Evolutionary conservation across 2,113 vertebrate species (phyloP), one percentile per base, ranked within the genome.

Genomic region (Pseudolaguvia tuberculata): DNA sequence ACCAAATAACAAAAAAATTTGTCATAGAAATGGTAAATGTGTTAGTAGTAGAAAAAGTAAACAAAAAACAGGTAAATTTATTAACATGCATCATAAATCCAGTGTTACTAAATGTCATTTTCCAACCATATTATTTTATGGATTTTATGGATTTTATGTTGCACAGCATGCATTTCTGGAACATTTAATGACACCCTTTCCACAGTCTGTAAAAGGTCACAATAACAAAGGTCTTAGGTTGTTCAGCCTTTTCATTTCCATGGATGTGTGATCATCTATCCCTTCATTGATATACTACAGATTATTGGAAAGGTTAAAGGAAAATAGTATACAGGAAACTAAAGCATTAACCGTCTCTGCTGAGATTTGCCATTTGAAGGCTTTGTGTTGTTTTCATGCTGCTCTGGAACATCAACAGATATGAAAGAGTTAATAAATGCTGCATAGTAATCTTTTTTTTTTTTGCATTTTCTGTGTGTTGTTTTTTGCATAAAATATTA

Each of bases 131-230:
- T 78, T 62, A 62, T 78, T 73, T 59, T 73, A 55, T 13, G 55
- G 55, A 53, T 42, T 42, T 42, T 51, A 77, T 47, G 45, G 42
- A 78, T 63, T 75, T 67, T 72, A 17, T 55, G 29, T 23, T 15
- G 35, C 23, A 59, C 52, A 72, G 35, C 20, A 11, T 48, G 53
- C 55, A 57, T 62, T 70, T 77, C 69, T 51, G 73, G 21, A 51
- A 67, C 51, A 69, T 42, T 55, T 68, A 68, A 67, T 72, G 55
- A 27, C 78, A 76, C 77, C 75, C 12, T 78, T 59, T 35, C 69
- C 73, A 42, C 70, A 84, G 82, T 84, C 73, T 81, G 73, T 70
- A 57, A 87, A 90, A 91, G 88, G 88, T 87, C 87, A 88, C 35
- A 58, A 65, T 65, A 79, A 85, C 81, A 80, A 84, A 84, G 77